These are phyloP conservation scores for Aporophyla nigra DNA, from an alignment of 2,888 invertebrate genomes.

Conservation along the genomic window DNA sequence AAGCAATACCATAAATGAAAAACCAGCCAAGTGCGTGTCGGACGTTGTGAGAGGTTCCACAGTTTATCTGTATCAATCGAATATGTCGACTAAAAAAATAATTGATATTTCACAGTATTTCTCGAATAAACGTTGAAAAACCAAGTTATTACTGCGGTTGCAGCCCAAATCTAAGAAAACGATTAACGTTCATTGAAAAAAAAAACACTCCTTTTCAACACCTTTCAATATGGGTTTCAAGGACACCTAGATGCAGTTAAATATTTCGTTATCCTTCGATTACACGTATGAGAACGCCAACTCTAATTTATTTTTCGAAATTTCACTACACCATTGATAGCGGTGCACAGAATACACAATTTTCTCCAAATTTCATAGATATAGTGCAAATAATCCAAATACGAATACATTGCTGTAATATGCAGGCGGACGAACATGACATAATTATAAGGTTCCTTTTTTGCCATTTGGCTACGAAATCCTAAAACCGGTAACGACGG, in stretches of 20 bases:
- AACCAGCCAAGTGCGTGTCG: neutral
- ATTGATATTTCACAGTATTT: neutral
- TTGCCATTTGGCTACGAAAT: neutral
- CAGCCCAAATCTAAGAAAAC: neutral
- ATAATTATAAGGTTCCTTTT: neutral
- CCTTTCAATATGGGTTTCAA: neutral
- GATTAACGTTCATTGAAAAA: no score
- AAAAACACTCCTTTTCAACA: no score
- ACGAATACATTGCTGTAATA: neutral
- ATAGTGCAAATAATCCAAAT: neutral
- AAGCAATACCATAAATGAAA: neutral
- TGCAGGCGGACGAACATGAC: neutral
- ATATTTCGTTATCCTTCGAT: neutral
- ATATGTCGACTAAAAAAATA: neutral
- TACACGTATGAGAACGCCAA: no score
- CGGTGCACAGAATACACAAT: neutral
- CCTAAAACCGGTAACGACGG: neutral
- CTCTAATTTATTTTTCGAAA: neutral
- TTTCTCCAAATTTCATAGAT: neutral
- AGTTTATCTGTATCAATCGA: no score
- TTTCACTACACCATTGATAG: neutral
- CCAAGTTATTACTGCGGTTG: neutral
- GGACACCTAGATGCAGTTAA: no score
- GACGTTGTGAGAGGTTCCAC: no score
- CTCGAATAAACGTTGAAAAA: neutral